Evolutionary conservation across 2,888 invertebrate species (phyloP).

Genomic region (Lithophane socia): DNA sequence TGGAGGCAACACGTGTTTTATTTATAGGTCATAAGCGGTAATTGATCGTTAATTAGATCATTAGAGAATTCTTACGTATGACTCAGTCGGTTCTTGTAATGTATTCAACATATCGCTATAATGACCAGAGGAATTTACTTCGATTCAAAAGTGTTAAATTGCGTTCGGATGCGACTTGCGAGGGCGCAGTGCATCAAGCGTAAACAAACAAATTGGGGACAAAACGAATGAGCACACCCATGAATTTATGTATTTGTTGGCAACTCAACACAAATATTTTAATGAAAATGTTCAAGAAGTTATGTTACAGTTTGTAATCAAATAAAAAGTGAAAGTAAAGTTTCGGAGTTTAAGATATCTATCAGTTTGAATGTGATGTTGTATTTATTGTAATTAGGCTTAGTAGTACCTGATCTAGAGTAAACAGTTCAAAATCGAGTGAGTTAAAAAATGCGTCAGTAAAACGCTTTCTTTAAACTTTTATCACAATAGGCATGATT

Average conservation of each 20-base stretch:
- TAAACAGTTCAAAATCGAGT: not conserved
- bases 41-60: conserved; percentile 30
- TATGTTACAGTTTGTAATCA: conserved; percentile 8
- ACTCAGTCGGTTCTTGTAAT: conserved; percentile 1
- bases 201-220: conserved; percentile 61
- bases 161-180: conserved; percentile 23
- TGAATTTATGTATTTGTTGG: conserved; percentile 48
- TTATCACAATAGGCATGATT: conserved; percentile 28
- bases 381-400: not conserved
- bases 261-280: conserved; percentile 37
- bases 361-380: not conserved
- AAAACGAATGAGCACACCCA: conserved; percentile 44
- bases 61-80: conserved; percentile 18
- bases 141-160: conserved; percentile 35
- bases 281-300: conserved; percentile 9
- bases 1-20: conserved; percentile 26
- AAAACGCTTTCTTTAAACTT: conserved; percentile 14
- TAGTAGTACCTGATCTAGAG: not conserved
- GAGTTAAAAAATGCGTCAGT: conserved; percentile 2
- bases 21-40: conserved; percentile 28
- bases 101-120: not conserved
- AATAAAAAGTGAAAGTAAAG: not conserved
- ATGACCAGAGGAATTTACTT: conserved; percentile 14
- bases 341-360: not conserved
- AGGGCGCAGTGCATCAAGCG: conserved; percentile 45